A percentile compares a stretch with the other conserved stretches of the same genome.
Conservation (phyloP, 2,888 invertebrate species). For the Mayetiola destructor region DNA sequence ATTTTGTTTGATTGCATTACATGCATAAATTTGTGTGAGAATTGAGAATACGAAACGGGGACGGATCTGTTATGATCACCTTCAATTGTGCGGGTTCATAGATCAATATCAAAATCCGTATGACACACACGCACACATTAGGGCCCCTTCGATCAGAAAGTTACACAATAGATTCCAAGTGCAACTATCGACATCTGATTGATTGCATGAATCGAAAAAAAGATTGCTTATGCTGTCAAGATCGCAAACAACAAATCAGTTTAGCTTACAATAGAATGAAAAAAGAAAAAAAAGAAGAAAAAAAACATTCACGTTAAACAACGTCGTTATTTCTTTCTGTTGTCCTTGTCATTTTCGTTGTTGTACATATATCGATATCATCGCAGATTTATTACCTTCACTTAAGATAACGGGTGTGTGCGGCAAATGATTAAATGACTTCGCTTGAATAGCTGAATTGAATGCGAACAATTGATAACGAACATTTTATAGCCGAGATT, state of each 20-base stretch:
- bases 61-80: slow-evolving; percentile 1
- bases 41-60: too few relatives aligned
- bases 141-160: too few relatives aligned
- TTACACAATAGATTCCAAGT: too few relatives aligned
- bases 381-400: slow-evolving; percentile 1
- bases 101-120: neutral
- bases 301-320: too few relatives aligned
- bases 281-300: too few relatives aligned
- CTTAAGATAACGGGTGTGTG: neutral
- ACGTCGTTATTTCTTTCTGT: too few relatives aligned
- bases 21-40: too few relatives aligned
- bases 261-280: neutral
- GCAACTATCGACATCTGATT: too few relatives aligned
- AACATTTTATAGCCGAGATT: neutral
- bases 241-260: neutral
- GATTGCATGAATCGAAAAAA: too few relatives aligned
- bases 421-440: neutral
- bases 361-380: neutral
- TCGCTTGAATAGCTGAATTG: neutral
- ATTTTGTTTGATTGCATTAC: neutral
- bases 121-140: too few relatives aligned
- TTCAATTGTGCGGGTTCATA: slow-evolving; percentile 5
- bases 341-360: neutral
- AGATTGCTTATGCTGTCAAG: neutral
- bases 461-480: neutral